phyloP scores from a whole-genome alignment of 2,113 vertebrate genomes.

The Lethenteron reissneri region DNA sequence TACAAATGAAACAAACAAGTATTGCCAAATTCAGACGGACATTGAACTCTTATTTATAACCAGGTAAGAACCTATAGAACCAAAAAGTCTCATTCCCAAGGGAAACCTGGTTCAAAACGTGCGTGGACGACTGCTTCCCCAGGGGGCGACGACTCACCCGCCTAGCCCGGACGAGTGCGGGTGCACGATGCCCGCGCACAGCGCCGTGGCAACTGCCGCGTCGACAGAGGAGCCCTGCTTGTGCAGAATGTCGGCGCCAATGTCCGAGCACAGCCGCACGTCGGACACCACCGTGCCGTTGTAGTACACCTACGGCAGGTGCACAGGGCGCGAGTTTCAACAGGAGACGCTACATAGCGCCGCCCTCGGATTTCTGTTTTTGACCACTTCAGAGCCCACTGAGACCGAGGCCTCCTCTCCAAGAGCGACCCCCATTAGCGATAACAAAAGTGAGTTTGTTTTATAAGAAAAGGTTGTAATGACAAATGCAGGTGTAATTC shows the following conservation, averaged over 20 bases:
- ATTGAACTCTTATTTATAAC: too few relatives aligned
- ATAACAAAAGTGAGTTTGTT: too few relatives aligned
- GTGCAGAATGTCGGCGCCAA: slow-evolving; percentile 51
- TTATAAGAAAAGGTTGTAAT: too few relatives aligned
- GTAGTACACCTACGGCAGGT: slow-evolving; percentile 40
- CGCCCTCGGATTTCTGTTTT: background rate
- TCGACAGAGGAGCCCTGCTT: slow-evolving; percentile 73
- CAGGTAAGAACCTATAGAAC: too few relatives aligned
- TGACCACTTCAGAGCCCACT: background rate
- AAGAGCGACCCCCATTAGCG: background rate
- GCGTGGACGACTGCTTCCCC: background rate
- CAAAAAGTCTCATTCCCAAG: background rate
- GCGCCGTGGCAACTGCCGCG: slow-evolving; percentile 49
- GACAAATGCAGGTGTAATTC: too few relatives aligned
- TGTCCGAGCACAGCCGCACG: slow-evolving; percentile 46
- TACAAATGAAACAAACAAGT: too few relatives aligned
- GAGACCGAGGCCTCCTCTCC: background rate
- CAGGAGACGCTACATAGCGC: background rate
- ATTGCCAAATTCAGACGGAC: too few relatives aligned
- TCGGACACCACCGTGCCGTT: slow-evolving; percentile 75
- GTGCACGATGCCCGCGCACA: slow-evolving; percentile 64
- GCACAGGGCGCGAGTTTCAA: background rate
- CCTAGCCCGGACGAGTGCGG: slow-evolving; percentile 78
- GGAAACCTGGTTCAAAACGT: background rate
- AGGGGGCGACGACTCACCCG: slow-evolving; percentile 31